Evolutionary conservation across 2,797 vertebrate species (phyloP), one percentile per base, ranked within the genome.

Genomic region (Bryconaethiops microstoma): DNA sequence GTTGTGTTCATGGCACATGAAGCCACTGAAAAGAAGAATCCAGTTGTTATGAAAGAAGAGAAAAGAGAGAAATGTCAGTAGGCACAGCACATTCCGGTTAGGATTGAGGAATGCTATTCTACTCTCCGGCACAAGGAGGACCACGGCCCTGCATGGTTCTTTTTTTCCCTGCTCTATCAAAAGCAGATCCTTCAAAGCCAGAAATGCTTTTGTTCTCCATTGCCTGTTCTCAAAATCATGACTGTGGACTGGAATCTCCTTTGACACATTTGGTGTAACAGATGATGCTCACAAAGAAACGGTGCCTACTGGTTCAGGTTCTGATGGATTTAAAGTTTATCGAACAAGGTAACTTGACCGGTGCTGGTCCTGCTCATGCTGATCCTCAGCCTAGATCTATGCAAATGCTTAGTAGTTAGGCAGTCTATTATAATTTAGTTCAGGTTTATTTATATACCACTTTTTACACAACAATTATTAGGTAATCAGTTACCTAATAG

Each of bases 1-100:
- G 73, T 79, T 77, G 63, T 50, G 42, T 23, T 35, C 17, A 19
- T 76, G 60, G 50, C 29, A 48, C 45, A 21, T 14, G n/a, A 72
- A 55, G 29, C 4, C 40, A 45, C 39, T 68, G 60, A 54, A 42
- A 52, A 68, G 52, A 64, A 72, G 23, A 70, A 35, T 78, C 69
- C 48, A 39, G 71, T 35, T 73, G 71, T 57, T 72, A 73, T 39
- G 71, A 39, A 73, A n/a, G 29, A 21, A 7, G 12, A 45, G 19
- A 0, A 39, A 29, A 57, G 57, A 35, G 25, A 54, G 25, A 35
- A 19, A 54, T 23, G 57, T 59, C 57, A 59, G 23, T 9, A 12
- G 5, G 59, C 25, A 7, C 48, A 29, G n/a, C 1, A 25, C 35
- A 17, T 54, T 54, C 16, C 69, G 7, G 48, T 48, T 29, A 71